These are phyloP conservation scores for Zapornia atra DNA, from an alignment of 2,113 vertebrate genomes.

Conservation along the genomic window DNA sequence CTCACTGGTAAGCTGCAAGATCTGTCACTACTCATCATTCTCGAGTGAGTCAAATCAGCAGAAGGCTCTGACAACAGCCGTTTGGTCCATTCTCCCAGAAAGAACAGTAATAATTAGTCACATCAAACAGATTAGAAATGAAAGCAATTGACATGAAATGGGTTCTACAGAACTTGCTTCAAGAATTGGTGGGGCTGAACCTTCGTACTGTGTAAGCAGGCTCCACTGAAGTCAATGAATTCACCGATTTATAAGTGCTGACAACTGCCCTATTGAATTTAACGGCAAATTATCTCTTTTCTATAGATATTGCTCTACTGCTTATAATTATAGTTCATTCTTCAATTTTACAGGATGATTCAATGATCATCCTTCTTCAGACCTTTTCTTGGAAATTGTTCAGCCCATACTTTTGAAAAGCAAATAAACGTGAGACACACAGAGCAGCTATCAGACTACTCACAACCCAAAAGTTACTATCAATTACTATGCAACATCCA, in stretches of 20 bases:
- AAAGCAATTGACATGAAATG: not conserved
- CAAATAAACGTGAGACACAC: not conserved
- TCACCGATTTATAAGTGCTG: not conserved
- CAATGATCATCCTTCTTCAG: not conserved
- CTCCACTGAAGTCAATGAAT: not conserved
- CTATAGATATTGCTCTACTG: constrained; percentile 11
- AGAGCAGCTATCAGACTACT: not conserved
- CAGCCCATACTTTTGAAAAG: not conserved
- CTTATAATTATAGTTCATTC: constrained; percentile 10
- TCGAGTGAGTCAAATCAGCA: constrained; percentile 14
- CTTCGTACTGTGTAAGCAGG: not conserved
- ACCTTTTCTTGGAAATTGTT: not conserved
- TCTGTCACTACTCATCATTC: not conserved
- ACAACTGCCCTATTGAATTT: constrained; percentile 14
- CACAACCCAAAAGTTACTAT: not conserved
- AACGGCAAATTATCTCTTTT: constrained; percentile 36
- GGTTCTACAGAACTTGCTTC: not conserved
- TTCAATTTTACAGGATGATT: not conserved
- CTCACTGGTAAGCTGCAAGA: not conserved
- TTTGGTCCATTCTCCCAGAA: constrained; percentile 5
- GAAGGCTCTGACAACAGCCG: not conserved
- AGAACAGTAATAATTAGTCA: constrained; percentile 23
- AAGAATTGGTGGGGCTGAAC: not conserved
- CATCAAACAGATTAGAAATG: not conserved
- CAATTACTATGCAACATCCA: not conserved